phyloP scores from a whole-genome alignment of 2,888 invertebrate genomes.

The Atethmia centrago region DNA sequence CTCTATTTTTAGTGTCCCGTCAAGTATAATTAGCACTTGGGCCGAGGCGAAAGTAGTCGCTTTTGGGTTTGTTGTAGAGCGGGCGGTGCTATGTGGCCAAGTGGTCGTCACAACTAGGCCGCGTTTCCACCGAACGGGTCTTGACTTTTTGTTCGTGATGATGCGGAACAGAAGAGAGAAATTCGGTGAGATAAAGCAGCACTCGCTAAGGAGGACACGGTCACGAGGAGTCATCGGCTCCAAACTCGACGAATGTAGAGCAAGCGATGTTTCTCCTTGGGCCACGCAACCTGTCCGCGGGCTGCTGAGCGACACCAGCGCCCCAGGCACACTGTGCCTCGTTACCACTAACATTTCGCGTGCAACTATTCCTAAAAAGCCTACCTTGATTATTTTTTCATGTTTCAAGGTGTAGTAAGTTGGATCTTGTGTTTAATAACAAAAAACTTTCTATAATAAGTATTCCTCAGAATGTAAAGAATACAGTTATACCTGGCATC shows the following conservation, averaged over 20 bases:
- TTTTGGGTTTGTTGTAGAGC: slow-evolving; percentile 71
- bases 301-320: slow-evolving; percentile 68
- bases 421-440: slow-evolving; percentile 36
- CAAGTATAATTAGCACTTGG: slow-evolving; percentile 76
- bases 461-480: slow-evolving; percentile 45
- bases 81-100: slow-evolving; percentile 73
- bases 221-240: slow-evolving; percentile 89
- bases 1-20: slow-evolving; percentile 69
- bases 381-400: slow-evolving; percentile 55
- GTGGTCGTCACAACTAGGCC: slow-evolving; percentile 83
- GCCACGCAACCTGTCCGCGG: slow-evolving; percentile 81
- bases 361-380: slow-evolving; percentile 62
- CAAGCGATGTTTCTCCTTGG: slow-evolving; percentile 85
- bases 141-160: slow-evolving; percentile 88
- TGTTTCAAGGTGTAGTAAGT: slow-evolving; percentile 52
- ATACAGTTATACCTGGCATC: slow-evolving; percentile 41
- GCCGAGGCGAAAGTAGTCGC: slow-evolving; percentile 72
- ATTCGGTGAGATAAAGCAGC: slow-evolving; percentile 88
- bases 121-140: slow-evolving; percentile 86
- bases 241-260: slow-evolving; percentile 86
- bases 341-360: slow-evolving; percentile 60
- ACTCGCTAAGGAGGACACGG: slow-evolving; percentile 88
- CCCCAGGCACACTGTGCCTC: slow-evolving; percentile 75
- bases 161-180: slow-evolving; percentile 89
- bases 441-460: slow-evolving; percentile 60